Evolutionary conservation across 2,797 vertebrate genomes (phyloP).

Genomic region (Scolopax rusticola): DNA sequence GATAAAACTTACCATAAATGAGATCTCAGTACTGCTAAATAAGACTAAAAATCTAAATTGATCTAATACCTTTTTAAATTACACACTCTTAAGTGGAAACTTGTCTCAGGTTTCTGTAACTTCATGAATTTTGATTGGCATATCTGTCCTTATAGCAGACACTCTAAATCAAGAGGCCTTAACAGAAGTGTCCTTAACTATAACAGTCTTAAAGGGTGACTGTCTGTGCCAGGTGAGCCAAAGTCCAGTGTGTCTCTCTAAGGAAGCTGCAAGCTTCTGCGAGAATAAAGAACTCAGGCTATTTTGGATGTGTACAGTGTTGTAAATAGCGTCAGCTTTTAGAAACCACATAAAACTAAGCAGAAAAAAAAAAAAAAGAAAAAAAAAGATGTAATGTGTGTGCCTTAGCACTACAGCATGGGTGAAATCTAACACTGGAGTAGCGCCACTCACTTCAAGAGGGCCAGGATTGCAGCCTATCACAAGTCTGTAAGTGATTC

Average conservation of each 20-base stretch:
- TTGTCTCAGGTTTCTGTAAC: not conserved
- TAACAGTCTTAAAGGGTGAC: not conserved
- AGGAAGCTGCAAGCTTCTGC: not conserved
- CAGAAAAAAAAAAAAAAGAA: no score
- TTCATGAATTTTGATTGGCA: slow-evolving; percentile 27
- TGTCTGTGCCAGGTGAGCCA: not conserved
- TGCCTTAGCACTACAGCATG: not conserved
- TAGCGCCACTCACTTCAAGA: not conserved
- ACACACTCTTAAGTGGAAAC: not conserved
- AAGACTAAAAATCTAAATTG: not conserved
- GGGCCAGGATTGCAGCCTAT: not conserved
- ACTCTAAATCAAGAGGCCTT: slow-evolving; percentile 46
- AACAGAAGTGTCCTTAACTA: not conserved
- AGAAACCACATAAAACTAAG: not conserved
- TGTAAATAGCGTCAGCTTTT: not conserved
- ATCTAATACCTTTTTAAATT: not conserved
- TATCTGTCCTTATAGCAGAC: not conserved
- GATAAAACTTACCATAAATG: not conserved
- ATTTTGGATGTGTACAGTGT: not conserved
- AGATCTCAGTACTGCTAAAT: not conserved
- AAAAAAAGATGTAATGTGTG: not conserved
- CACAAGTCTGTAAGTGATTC: not conserved
- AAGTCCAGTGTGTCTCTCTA: rapidly evolving
- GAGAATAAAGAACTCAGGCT: not conserved
- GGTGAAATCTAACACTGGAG: not conserved